Evolutionary conservation across 2,113 vertebrate species (phyloP).

Genomic region (Fregata magnificens): DNA sequence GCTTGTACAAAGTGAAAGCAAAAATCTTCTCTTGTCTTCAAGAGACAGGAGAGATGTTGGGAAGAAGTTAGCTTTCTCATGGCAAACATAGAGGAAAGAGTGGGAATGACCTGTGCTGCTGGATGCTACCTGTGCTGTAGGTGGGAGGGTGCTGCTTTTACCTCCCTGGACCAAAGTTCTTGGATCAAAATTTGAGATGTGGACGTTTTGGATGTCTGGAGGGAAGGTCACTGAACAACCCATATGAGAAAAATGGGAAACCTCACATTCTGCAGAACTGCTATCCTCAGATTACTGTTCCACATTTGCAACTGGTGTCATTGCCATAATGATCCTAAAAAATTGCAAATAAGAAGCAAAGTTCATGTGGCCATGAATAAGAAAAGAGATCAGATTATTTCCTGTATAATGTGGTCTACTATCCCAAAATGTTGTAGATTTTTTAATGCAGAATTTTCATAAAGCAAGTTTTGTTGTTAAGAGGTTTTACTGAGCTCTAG

Average conservation of each 20-base stretch:
- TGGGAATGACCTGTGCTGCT: background rate
- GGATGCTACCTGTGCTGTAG: background rate
- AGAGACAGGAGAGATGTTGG: background rate
- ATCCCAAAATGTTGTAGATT: background rate
- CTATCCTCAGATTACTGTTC: background rate
- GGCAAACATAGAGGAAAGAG: background rate
- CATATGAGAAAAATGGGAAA: background rate
- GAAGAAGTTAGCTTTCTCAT: background rate
- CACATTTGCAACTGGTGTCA: background rate
- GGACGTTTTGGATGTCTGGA: background rate
- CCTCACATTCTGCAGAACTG: background rate
- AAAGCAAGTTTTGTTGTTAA: background rate
- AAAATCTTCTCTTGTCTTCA: background rate
- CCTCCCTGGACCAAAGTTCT: background rate
- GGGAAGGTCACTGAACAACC: background rate
- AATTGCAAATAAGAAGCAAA: background rate
- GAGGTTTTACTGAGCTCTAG: background rate
- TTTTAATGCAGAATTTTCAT: background rate
- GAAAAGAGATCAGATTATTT: background rate
- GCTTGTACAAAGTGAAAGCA: background rate
- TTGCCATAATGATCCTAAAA: background rate
- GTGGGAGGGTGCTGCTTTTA: background rate
- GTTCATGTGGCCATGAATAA: background rate
- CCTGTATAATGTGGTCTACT: background rate
- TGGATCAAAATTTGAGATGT: background rate